These are phyloP conservation scores for Oryzias sinensis DNA, from an alignment of 2,797 vertebrate genomes.

Conservation along the genomic window DNA sequence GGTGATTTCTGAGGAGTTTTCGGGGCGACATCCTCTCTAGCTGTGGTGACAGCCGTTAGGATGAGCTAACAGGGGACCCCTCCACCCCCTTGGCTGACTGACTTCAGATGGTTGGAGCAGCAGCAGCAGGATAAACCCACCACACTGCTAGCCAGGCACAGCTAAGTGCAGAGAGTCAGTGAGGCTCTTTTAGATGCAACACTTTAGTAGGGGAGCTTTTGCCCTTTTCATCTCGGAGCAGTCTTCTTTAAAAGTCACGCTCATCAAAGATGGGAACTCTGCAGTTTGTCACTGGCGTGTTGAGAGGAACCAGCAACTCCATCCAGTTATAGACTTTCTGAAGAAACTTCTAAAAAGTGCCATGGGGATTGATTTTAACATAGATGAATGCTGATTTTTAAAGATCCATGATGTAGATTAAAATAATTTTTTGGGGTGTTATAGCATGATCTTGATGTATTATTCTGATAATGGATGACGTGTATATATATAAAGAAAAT, in stretches of 20 bases:
- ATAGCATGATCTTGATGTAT: too few relatives aligned
- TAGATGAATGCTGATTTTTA: too few relatives aligned
- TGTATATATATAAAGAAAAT: too few relatives aligned
- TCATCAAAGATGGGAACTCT: slow-evolving; percentile 6
- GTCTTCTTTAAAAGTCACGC: too few relatives aligned
- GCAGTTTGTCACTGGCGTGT: slow-evolving; percentile 52
- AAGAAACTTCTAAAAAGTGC: too few relatives aligned
- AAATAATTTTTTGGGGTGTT: too few relatives aligned
- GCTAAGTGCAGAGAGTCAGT: slow-evolving; percentile 36
- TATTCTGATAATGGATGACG: too few relatives aligned
- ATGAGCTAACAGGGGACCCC: slow-evolving; percentile 35
- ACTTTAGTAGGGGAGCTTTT: too few relatives aligned
- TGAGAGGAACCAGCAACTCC: slow-evolving; percentile 32
- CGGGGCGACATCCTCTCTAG: neutral
- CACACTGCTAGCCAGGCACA: slow-evolving; percentile 44
- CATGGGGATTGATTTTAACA: too few relatives aligned
- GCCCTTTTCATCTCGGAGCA: too few relatives aligned
- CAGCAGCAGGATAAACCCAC: slow-evolving; percentile 52
- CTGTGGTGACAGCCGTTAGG: slow-evolving; percentile 4
- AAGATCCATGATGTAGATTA: too few relatives aligned
- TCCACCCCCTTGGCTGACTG: slow-evolving; percentile 33
- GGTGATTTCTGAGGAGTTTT: slow-evolving; percentile 33
- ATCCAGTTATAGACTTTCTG: too few relatives aligned
- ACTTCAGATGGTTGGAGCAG: slow-evolving; percentile 41
- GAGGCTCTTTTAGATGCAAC: slow-evolving; percentile 34